Base-by-base conservation (phyloP, 2,113 vertebrate genomes). In the Galemys pyrenaicus region DNA sequence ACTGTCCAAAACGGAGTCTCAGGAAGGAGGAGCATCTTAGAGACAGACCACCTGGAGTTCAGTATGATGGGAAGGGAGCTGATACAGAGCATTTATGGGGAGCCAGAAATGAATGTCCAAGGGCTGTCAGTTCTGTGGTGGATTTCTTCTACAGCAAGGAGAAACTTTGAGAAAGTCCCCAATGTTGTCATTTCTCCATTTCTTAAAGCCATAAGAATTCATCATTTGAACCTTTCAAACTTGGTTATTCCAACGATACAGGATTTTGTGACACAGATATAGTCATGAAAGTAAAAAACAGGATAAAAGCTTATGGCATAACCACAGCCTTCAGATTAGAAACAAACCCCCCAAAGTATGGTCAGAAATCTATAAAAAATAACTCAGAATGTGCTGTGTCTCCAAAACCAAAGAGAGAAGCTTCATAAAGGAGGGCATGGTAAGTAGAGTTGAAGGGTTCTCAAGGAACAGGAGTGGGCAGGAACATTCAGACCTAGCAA, bases 1-100 rank as follows among this genome's bases (percentile, higher is more conserved):
- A 70, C 10, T 16, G 19, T 64, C 71, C 68, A 54, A 44, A 0
- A 22, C 7, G 22, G 41, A 30, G 58, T 24, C 51, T n/a, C 35
- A 0, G 3, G 64, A 9, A 77, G 24, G 11, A 67, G 74, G 19
- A 68, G 58, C 26, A 32, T 4, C 7, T 9, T 17, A 6, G 41
- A 11, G 16, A 32, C 26, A 0, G 0, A 81, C 32, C 4, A 28
- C n/a, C 20, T 1, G 0, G 6, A 9, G 13, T 58, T 67, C 68
- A 44, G 51, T 73, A 46, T 0, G 6, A 6, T 10, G 20, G 20
- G 13, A 64, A 10, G 19, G 17, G 26, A 32, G 22, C 83, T 15
- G 35, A 41, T 32, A 30, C 49, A 32, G 28, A 71, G 44, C 51
- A 39, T 3, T 70, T 44, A 0, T 19, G 26, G 28, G 46, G 16